Conservation (phyloP, 2,113 vertebrate species). For the Protomyctophum bolini region DNA sequence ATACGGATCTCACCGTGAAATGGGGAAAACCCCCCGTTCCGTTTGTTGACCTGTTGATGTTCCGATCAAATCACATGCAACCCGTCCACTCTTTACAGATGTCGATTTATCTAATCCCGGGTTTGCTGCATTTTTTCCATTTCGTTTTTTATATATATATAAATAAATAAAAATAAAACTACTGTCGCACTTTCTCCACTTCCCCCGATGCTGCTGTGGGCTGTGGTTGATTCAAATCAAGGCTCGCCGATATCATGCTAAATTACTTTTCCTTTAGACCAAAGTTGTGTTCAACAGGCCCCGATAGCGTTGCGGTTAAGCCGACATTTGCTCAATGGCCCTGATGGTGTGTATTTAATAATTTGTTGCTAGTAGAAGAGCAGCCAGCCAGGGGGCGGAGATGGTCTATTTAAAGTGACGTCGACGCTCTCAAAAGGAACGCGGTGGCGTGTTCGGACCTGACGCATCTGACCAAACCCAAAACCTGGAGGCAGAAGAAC, state of each 20-base stretch:
- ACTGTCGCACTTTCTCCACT: constrained; percentile 33
- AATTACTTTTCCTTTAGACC: background rate
- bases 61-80: constrained; percentile 14
- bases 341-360: background rate
- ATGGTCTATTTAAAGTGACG: constrained; percentile 64
- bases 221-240: background rate
- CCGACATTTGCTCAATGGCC: constrained; percentile 12
- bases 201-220: background rate
- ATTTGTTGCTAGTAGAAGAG: constrained; percentile 29
- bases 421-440: constrained; percentile 28
- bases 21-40: constrained; percentile 11
- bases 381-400: constrained; percentile 25
- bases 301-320: constrained; percentile 1
- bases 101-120: constrained; percentile 12
- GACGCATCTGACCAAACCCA: constrained; percentile 57
- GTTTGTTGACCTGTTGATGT: constrained; percentile 23
- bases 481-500: constrained; percentile 17
- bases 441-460: constrained; percentile 45
- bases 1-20: constrained; percentile 41
- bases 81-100: background rate
- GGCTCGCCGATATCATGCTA: background rate
- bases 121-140: constrained; percentile 36
- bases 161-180: background rate
- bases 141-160: no score
- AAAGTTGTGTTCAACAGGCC: background rate